Evolutionary conservation across 1,140 invertebrate species (phyloP).

Genomic region (Tetraneura akinire): DNA sequence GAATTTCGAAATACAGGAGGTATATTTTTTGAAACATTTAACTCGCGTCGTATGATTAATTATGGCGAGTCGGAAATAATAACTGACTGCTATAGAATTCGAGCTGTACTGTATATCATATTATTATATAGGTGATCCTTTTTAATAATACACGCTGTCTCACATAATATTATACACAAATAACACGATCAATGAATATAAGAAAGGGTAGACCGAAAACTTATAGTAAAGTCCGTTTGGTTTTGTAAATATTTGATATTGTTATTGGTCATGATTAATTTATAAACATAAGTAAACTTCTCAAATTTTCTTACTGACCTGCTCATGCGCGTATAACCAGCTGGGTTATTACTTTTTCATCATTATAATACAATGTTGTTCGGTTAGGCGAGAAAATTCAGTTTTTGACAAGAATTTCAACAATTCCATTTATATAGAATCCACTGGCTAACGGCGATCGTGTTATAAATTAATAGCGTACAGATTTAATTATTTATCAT

Average conservation of each 20-base stretch:
- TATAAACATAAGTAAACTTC: conserved; percentile 41
- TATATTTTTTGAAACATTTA: conserved; percentile 40
- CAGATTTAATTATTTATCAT: too few species aligned
- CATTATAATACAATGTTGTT: too few species aligned
- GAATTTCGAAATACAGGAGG: background rate
- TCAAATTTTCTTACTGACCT: background rate
- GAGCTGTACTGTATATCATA: too few species aligned
- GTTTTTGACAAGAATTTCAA: background rate
- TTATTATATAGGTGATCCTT: too few species aligned
- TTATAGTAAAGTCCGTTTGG: too few species aligned
- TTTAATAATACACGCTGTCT: conserved; percentile 10
- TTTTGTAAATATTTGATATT: conserved; percentile 47
- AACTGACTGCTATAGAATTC: background rate
- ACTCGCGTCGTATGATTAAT: conserved; percentile 25
- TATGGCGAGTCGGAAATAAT: conserved; percentile 16
- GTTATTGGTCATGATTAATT: conserved; percentile 36
- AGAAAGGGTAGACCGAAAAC: conserved; percentile 20
- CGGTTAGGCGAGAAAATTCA: background rate
- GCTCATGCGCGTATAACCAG: conserved; percentile 1
- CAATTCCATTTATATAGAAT: too few species aligned
- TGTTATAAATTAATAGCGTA: too few species aligned
- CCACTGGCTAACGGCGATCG: too few species aligned
- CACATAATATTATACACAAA: background rate
- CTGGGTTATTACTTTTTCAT: background rate
- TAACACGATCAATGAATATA: conserved; percentile 30